Evolutionary conservation across 53 echinoderm and acorn worm species (phyloP), one percentile per base, ranked within the genome.

Genomic region (Henricia sp.): DNA sequence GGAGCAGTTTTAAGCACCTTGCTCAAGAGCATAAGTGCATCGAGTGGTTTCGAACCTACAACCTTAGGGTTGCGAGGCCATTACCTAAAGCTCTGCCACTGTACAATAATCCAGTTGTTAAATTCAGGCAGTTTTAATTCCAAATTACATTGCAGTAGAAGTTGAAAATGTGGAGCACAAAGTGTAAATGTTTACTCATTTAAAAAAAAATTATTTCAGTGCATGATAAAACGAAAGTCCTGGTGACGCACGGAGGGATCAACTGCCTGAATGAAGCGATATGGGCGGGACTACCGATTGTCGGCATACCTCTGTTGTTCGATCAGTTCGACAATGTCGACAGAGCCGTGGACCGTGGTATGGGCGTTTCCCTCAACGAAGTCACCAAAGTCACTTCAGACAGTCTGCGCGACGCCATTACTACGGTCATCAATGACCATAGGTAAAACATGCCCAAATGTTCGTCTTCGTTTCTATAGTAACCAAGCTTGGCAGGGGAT

Each of bases 271-370:
- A 28, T 9, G 73, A 73, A 37, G 36, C 73, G 23, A 50, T 53
- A 23, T 73, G 54, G 73, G 73, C 73, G 6, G 73, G 52, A 9
- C 37, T 73, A 1, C 73, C 73, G 21, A 53, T 73, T 0, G 73
- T 73, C 8, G 53, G 73, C 9, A 53, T 73, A 73, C 73, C 73
- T 1, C 73, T 73, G 6, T 21, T 73, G 1, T 20, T 8, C 10
- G 73, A 73, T n/a, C 33, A 33, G 38, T 52, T 73, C n/a, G 52
- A 73, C 73, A 73, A 73, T 37, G 13, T 52, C n/a, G 73, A 52
- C 54, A 35, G 73, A 23, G 38, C 53, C 37, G 73, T 73, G 13
- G 53, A 36, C 17, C 17, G 53, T 1, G 73, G 73, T 1, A 10
- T 52, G 20, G 73, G 50, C 1, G 26, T 73, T 13, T 29, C 73